Evolutionary conservation across 2,113 vertebrate species (phyloP), one percentile per base, ranked within the genome.

Genomic region (Pelecanoides urinatrix): DNA sequence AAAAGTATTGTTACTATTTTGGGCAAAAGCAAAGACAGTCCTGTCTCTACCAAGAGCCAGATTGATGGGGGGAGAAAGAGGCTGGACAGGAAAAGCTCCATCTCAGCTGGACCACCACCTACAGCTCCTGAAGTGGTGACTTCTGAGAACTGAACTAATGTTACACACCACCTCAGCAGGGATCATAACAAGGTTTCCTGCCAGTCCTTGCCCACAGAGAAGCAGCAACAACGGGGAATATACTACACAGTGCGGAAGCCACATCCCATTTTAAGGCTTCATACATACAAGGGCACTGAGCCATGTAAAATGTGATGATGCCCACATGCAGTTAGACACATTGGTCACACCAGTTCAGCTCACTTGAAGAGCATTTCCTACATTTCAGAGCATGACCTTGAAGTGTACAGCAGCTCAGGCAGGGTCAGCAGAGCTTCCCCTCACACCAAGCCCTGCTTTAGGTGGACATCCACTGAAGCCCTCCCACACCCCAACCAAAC

Each of bases 1-100:
- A n/a, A n/a, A n/a, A 74, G 50, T 47, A 59, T 34, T 84, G 90
- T 93, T 96, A 70, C 94, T 96, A 95, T 96, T 97, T 85, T 70
- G 45, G 58, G 85, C 34, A 90, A 95, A 84, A 84, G 42, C 75
- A 95, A 58, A 86, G 82, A 83, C 32, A 83, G 38, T 23, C 13
- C 16, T 56, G 13, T 53, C 71, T 80, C 70, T 20, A 59, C 22
- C 2, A 40, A 77, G 27, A 84, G 38, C 18, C 44, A 55, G 32
- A 16, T 23, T 12, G 25, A 25, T 10, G 23, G 32, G 16, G 20
- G 21, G 15, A 44, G 19, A 4, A 89, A 50, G 38, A n/a, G 4
- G 23, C 25, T 66, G 70, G 72, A 61, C 7, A 3, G 59, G 75
- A 82, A 70, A 45, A 80, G 17, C 10, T 58, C 53, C 2, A 10